Evolutionary conservation across 2,113 vertebrate species (phyloP).

Genomic region (Etheostoma spectabile): DNA sequence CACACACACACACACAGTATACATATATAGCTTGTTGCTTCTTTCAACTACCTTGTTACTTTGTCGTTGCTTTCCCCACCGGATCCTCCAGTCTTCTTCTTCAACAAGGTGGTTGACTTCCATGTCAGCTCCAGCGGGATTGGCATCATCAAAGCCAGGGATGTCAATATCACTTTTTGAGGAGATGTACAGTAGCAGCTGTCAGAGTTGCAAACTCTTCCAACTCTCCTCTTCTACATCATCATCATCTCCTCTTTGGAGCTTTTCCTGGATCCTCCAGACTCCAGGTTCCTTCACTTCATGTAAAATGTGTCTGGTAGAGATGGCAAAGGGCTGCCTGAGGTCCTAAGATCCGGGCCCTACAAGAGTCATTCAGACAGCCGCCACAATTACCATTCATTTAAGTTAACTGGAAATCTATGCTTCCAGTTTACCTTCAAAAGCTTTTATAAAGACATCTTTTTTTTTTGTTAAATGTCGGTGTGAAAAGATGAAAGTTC

Average conservation of each 20-base stretch:
- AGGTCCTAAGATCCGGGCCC: too few relatives aligned
- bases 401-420: too few relatives aligned
- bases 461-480: not conserved
- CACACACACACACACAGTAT: too few relatives aligned
- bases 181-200: not conserved
- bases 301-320: not conserved
- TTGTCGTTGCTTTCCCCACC: too few relatives aligned
- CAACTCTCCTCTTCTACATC: not conserved
- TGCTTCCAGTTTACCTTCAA: not conserved
- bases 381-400: not conserved
- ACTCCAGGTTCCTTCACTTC: not conserved
- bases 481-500: not conserved
- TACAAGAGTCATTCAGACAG: too few relatives aligned
- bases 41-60: too few relatives aligned
- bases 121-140: too few relatives aligned
- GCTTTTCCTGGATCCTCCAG: too few relatives aligned
- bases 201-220: not conserved
- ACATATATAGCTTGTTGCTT: too few relatives aligned
- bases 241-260: not conserved
- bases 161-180: not conserved
- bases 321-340: not conserved
- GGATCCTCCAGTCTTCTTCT: too few relatives aligned
- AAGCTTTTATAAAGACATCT: not conserved
- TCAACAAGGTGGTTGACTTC: too few relatives aligned
- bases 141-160: too few relatives aligned